Base-by-base conservation (phyloP, 2,113 vertebrate genomes). In the Cranoglanis bouderius region DNA sequence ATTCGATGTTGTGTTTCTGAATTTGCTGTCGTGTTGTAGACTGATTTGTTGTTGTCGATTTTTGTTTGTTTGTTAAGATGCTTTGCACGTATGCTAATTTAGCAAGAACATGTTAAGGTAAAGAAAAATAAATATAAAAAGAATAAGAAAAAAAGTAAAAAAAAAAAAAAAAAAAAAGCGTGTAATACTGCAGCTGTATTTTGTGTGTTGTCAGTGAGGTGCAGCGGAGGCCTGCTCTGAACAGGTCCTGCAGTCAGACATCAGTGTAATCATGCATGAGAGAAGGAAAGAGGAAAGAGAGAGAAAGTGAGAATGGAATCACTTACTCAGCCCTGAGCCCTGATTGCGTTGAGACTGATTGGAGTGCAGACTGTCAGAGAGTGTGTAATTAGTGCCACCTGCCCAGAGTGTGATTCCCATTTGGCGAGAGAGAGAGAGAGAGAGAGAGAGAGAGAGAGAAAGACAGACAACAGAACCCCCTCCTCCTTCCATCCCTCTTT, bases 261-360 rank as follows among this genome's bases (percentile, higher is more conserved):
- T 59, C 32, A n/a, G 57, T 21, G 80, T 88, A 88, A 83, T 89
- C 21, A 86, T 55, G 63, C 35, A 72, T 40, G 57, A 87, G 24
- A 87, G 59, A 80, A 49, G 6, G 24, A 86, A 35, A 78, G 65
- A 63, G 26, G 38, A 57, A 26, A 3, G 55, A 63, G 59, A 26
- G 40, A 72, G 77, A 70, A 82, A 49, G 83, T 46, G 77, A 75
- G 86, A 16, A 3, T 53, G 16, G 38, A 12, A 85, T 87, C 75
- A 87, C 83, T 40, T 82, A 53, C 49, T 84, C 87, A 72, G 83
- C 32, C 38, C 51, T 86, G 70, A 83, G 78, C 90, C 29, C 75
- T 91, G 90, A 89, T 88, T 91, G 88, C 90, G 61, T 85, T 89
- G 43, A 85, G 88, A 75, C 85, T 89, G 88, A 91, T 91, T 89